Evolutionary conservation across 2,113 vertebrate species (phyloP), one percentile per base, ranked within the genome.

Genomic region (Colaptes auratus): DNA sequence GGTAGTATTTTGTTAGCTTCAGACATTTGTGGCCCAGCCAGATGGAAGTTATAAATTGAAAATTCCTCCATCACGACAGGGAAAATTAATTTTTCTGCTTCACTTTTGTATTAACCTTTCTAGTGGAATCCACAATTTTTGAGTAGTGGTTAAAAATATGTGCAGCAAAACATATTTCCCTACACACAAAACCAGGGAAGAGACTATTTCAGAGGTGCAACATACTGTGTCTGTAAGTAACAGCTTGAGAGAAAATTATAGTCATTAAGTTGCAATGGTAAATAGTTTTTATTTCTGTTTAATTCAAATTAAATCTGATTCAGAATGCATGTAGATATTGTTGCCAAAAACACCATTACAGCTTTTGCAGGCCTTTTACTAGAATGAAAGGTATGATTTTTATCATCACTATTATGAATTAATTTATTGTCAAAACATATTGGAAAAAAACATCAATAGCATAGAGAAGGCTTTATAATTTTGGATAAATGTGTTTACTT

Each of bases 231-330:
- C 82, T 96, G 60, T 96, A 97, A 98, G 88, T 92, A 97, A 95
- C 91, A 97, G 96, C 86, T 97, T 97, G 95, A 93, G 50, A 89
- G 95, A 95, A 96, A 97, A 98, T 97, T 94, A 82, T 33, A 96
- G 86, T 90, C 87, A 92, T 97, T 95, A 95, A 89, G 58, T 46
- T 89, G 31, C 46, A 96, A 82, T 84, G 50, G 78, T 92, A 96
- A 96, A 96, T 94, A 88, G 69, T 75, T 95, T 97, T 97, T 96
- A 97, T 94, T 97, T 96, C 87, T 95, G 66, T 97, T 96, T 96
- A 96, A 95, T 94, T 97, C 60, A 93, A 94, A 97, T 97, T 97
- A 96, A 96, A 92, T 96, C 55, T 83, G 58, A 87, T 94, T 94
- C 95, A 96, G 83, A 90, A 89, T 94, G 92, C 31, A 82, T n/a